Conservation (phyloP, 2,888 invertebrate species). For the Dolichopus griseipennis region DNA sequence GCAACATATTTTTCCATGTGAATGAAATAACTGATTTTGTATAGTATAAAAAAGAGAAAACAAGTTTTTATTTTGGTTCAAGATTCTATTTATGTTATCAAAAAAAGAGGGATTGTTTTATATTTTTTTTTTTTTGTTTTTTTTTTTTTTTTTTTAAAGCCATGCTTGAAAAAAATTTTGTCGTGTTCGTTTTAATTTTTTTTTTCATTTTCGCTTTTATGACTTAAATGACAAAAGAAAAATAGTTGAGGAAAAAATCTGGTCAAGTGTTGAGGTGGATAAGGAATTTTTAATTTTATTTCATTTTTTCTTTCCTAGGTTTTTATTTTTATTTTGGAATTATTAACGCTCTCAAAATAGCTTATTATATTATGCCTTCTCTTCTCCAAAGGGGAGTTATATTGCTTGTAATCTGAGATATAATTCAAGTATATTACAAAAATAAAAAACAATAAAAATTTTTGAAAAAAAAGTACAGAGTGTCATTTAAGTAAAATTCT, state of each 20-base stretch:
- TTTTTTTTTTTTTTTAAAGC: neutral
- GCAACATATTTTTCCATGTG: too few species aligned
- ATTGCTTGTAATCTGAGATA: neutral
- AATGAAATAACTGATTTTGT: too few species aligned
- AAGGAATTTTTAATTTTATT: neutral
- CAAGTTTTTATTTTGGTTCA: neutral
- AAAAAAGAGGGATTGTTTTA: neutral
- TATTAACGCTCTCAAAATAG: slow-evolving; percentile 1
- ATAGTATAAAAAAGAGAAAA: neutral
- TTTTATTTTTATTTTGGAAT: neutral
- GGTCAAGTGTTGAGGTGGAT: neutral
- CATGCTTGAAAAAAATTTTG: neutral
- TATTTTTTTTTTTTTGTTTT: neutral
- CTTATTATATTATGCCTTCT: neutral
- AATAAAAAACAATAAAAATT: neutral
- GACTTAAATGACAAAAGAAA: slow-evolving; percentile 1
- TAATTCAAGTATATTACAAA: neutral
- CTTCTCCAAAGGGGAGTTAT: neutral
- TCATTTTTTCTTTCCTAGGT: neutral
- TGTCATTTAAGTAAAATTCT: too few species aligned
- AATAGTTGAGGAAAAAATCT: neutral
- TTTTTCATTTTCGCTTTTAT: neutral
- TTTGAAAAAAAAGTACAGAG: too few species aligned
- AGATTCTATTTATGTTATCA: neutral
- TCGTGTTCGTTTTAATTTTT: neutral